These are phyloP conservation scores for Nesometra sesokonis DNA, from an alignment of 35 echinoderm and acorn worm genomes.

Conservation along the genomic window DNA sequence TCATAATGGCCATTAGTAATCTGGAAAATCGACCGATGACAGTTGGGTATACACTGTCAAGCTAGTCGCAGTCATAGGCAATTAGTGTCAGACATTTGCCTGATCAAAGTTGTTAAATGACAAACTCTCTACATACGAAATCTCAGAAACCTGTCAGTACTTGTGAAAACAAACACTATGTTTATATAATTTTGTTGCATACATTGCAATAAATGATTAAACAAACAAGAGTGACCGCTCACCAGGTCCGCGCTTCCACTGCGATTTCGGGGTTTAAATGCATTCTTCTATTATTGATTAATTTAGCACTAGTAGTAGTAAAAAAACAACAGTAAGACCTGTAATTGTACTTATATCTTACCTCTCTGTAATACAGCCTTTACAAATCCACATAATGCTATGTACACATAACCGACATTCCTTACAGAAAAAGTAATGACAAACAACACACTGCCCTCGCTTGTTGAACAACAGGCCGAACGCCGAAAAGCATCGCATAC, in stretches of 20 bases:
- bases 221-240: too few species aligned
- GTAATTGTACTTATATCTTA: constrained; percentile 3
- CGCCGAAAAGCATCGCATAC: constrained; percentile 90
- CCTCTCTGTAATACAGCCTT: constrained; percentile 51
- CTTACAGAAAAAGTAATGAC: constrained; percentile 33
- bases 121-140: neutral
- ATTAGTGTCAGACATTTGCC: neutral
- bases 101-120: neutral
- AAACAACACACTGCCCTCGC: constrained; percentile 42
- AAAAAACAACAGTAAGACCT: too few species aligned
- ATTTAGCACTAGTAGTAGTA: too few species aligned
- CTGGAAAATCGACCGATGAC: neutral
- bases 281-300: too few species aligned
- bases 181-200: too few species aligned
- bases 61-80: neutral
- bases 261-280: too few species aligned
- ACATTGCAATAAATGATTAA: too few species aligned
- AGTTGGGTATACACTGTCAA: neutral
- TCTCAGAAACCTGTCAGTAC: too few species aligned
- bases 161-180: too few species aligned
- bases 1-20: neutral
- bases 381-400: constrained; percentile 25
- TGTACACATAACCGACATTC: constrained; percentile 38
- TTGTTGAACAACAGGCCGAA: constrained; percentile 90
- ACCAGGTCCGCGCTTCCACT: too few species aligned